Base-by-base conservation (phyloP, 2,797 vertebrate species). In the Furcifer pardalis region DNA sequence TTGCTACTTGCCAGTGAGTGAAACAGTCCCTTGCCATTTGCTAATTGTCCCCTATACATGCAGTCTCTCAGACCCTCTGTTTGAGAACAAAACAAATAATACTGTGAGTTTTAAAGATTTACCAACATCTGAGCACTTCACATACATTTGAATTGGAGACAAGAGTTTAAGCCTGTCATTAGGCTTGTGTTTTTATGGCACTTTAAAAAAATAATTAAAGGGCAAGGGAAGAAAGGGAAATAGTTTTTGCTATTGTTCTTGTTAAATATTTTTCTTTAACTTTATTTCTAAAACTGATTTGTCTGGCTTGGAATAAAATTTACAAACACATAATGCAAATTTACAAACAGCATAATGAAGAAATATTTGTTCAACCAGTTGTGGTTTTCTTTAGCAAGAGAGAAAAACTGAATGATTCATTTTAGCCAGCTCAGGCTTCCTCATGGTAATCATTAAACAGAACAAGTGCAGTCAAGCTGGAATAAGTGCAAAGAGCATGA, bases 351-450 rank as follows among this genome's bases (percentile, higher is more conserved):
- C n/a, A n/a, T n/a, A n/a, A n/a, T n/a, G 42, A 79, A 88, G 86
- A 82, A 91, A 21, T 40, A 3, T 49, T 86, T 35, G 49, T 6
- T 63, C 62, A 83, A 15, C 46, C 86, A 21, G 87, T 86, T 35
- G 71, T 56, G 17, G 27, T 88, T 25, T 60, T 2, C 78, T 90
- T 21, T 4, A 81, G 46, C 27, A 63, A 49, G 17, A 81, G 37
- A 83, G 84, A 89, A 85, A 21, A 9, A 8, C 82, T 59, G 66
- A 84, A 27, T n/a, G 71, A 63, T 80, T 89, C 77, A 72, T 62
- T 84, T 77, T 30, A 49, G 83, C 25, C 65, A 74, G 59, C 6
- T 85, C 46, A 62, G 40, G 37, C 66, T 84, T 75, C 5, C 0
- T 5, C 2, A 62, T 77, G 35, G 63, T 90, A 88, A 85, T 77